These are phyloP conservation scores for Rutilus rutilus DNA, from an alignment of 2,113 vertebrate species.

Conservation along the genomic window DNA sequence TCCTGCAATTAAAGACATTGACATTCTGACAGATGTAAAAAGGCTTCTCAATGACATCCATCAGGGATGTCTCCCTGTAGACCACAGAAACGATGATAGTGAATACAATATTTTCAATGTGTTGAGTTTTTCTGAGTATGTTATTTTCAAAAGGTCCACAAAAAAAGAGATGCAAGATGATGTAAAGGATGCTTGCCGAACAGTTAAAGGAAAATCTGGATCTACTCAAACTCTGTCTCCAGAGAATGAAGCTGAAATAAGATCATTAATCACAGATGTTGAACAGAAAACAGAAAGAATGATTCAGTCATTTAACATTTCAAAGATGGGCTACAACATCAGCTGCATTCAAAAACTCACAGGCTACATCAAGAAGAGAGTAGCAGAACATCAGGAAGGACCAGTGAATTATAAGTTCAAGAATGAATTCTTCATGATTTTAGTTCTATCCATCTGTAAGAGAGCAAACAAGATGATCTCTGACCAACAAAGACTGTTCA, in stretches of 20 bases:
- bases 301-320: background rate
- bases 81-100: background rate
- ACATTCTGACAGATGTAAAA: background rate
- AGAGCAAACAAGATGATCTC: too few species aligned
- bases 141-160: background rate
- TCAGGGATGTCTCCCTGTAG: background rate
- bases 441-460: too few species aligned
- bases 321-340: conserved; percentile 4
- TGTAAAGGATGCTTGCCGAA: background rate
- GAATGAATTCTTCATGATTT: too few species aligned
- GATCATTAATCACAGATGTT: too few species aligned
- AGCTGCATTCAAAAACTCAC: background rate
- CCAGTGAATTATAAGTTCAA: background rate
- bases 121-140: conserved; percentile 35
- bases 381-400: background rate
- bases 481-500: too few species aligned
- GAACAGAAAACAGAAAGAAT: background rate
- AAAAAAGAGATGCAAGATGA: background rate
- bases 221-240: background rate
- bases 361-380: background rate
- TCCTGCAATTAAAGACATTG: background rate
- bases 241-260: background rate
- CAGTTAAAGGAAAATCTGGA: background rate
- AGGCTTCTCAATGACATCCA: background rate
- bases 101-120: background rate